Evolutionary conservation across 2,888 invertebrate species (phyloP), one percentile per base, ranked within the genome.

Genomic region (Merodon equestris): DNA sequence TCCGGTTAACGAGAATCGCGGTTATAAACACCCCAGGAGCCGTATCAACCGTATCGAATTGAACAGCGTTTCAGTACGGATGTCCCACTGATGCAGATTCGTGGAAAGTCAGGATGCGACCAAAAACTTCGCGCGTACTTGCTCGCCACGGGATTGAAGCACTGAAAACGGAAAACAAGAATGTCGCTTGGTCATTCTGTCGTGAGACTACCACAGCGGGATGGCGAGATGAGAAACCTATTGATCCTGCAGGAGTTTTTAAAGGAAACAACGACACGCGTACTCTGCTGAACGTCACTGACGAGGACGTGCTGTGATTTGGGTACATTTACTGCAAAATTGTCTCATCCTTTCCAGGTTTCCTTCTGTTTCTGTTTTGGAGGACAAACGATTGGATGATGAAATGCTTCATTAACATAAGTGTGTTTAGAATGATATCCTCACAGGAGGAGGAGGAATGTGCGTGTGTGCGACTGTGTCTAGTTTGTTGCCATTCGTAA

Each of bases 321-420:
- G 38, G 67, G 57, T 73, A n/a, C 74, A 67, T 61, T 57, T 57
- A 77, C 54, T 70, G 66, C 40, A 17, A n/a, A 15, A 5, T 48
- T 57, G 53, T 63, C 57, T 38, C 44, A 48, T 47, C 27, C 34
- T 44, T 56, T 4, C 56, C 27, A 53, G 15, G 17, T 12, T 45
- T 42, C 12, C 13, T 42, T 42, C 27, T 48, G 42, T 53, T 44
- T 19, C 17, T 15, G 27, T 72, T 50, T 63, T 79, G 53, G 74
- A 79, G 79, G 79, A 74, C 74, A 70, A 64, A 70, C 73, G 74
- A 73, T 68, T 70, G 74, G 68, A 64, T 74, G 74, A 74, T 74
- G 68, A 74, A 79, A 79, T 68, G 79, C 64, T 74, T 79, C 79
- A 79, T 79, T 79, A 79, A 74, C 79, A 79, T 79, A 79, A 79